phyloP scores from a whole-genome alignment of 2,113 vertebrate genomes.

The Engystomops pustulosus region DNA sequence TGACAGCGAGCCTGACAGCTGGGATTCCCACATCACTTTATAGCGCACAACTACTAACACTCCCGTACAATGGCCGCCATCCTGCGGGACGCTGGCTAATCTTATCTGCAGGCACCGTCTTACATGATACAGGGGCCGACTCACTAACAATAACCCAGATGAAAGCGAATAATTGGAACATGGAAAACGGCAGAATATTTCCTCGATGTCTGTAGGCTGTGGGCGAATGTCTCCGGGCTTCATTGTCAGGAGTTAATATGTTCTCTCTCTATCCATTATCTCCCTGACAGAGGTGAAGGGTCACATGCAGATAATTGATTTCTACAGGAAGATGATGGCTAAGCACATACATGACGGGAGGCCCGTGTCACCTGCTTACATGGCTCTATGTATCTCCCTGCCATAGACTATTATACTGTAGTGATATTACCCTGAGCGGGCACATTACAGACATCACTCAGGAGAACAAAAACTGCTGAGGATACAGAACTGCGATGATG shows the following conservation, averaged over 20 bases:
- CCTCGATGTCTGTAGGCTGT: neutral
- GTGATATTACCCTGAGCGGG: neutral
- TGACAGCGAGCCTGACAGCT: constrained; percentile 55
- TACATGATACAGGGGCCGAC: constrained; percentile 9
- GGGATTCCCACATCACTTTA: constrained; percentile 53
- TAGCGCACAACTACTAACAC: constrained; percentile 33
- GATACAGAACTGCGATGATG: neutral
- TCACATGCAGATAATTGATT: neutral
- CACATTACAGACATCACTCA: neutral
- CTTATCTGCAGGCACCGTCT: constrained; percentile 1
- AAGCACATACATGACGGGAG: neutral
- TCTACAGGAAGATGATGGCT: neutral
- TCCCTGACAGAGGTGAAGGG: neutral
- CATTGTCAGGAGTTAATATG: neutral
- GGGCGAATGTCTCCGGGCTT: neutral
- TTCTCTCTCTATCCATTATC: neutral
- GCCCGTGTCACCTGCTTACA: neutral
- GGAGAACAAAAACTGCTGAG: neutral
- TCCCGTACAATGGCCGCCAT: neutral
- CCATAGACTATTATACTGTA: neutral
- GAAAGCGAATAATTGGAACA: neutral
- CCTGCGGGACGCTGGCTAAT: constrained; percentile 5
- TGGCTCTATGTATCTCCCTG: neutral
- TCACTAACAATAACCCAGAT: neutral
- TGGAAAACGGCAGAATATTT: neutral